Evolutionary conservation across 2,888 invertebrate species (phyloP).

Genomic region (Nebria brevicollis): DNA sequence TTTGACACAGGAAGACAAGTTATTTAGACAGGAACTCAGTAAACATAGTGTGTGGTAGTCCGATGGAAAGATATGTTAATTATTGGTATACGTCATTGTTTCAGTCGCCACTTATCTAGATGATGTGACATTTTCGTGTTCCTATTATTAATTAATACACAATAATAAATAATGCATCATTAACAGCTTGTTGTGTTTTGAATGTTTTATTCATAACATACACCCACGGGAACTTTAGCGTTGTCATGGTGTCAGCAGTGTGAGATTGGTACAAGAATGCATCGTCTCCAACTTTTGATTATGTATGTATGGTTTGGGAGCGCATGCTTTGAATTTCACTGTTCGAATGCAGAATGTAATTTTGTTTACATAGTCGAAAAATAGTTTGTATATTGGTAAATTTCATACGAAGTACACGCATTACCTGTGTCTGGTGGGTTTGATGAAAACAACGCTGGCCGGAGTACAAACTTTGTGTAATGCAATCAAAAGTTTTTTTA

Average conservation of each 20-base stretch:
- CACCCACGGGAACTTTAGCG: background rate
- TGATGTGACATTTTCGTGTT: constrained; percentile 43
- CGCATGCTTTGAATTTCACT: too few relatives aligned
- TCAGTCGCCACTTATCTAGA: constrained; percentile 29
- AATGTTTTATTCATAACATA: background rate
- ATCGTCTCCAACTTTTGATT: too few relatives aligned
- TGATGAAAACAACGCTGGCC: constrained; percentile 28
- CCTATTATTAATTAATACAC: constrained; percentile 38
- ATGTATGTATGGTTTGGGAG: too few relatives aligned
- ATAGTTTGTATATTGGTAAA: background rate
- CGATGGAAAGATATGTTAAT: too few relatives aligned
- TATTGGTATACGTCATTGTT: too few relatives aligned
- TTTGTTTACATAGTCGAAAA: background rate
- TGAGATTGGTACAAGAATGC: too few relatives aligned
- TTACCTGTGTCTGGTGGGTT: constrained; percentile 22
- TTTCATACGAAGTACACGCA: background rate
- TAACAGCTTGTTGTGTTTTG: constrained; percentile 5
- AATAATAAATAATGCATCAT: constrained; percentile 45
- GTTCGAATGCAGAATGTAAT: too few relatives aligned
- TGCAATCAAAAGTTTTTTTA: constrained; percentile 46
- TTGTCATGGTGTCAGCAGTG: too few relatives aligned
- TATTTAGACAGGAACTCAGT: too few relatives aligned
- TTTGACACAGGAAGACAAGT: too few relatives aligned
- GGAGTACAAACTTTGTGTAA: constrained; percentile 11
- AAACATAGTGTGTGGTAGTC: too few relatives aligned